A percentile compares a stretch with the other conserved stretches of the same genome.
Evolutionary conservation across 2,113 vertebrate species (phyloP).

Genomic region (Gymnocephalus cernua): DNA sequence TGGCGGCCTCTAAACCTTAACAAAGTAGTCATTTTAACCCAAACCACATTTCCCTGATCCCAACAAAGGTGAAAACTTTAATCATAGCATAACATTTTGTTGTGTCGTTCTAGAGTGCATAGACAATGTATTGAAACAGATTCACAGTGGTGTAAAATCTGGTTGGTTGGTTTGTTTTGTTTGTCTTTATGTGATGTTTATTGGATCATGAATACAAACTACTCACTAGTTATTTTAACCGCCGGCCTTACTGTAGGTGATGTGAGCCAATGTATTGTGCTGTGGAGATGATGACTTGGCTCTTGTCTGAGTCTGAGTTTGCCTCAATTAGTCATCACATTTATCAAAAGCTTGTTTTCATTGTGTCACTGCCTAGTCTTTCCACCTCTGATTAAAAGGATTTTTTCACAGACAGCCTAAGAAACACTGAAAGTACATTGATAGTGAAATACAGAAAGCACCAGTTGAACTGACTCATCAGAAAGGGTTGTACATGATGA

Average conservation of each 20-base stretch:
- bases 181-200: neutral
- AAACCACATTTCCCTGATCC: too few species aligned
- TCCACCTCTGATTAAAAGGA: neutral
- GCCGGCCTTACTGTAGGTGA: neutral
- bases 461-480: constrained; percentile 34
- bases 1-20: too few species aligned
- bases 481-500: neutral
- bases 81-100: too few species aligned
- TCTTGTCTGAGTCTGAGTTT: neutral
- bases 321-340: neutral
- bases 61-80: too few species aligned
- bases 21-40: too few species aligned
- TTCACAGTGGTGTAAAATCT: neutral
- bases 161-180: neutral
- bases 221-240: neutral
- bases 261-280: neutral
- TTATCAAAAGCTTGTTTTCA: neutral
- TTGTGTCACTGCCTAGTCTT: neutral
- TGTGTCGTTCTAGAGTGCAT: neutral
- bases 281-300: neutral
- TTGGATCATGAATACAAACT: neutral
- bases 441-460: neutral
- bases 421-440: neutral
- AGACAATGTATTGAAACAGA: neutral
- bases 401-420: neutral